A percentile compares a stretch with the other conserved stretches of the same genome.
Evolutionary conservation across 2,113 vertebrate genomes (phyloP).

Genomic region (Isichthys henryi): DNA sequence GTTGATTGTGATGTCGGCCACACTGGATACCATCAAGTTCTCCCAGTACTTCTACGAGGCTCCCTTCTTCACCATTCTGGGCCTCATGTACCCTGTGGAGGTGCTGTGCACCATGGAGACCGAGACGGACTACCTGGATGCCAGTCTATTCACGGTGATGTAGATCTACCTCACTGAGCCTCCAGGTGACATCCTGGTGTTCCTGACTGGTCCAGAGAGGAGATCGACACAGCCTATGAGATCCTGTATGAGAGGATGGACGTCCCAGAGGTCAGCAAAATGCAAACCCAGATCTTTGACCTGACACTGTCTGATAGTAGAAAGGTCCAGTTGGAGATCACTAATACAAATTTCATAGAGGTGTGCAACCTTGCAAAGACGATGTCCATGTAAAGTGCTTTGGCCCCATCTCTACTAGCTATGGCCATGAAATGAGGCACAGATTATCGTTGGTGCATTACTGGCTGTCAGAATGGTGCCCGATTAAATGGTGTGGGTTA

Average conservation of each 20-base stretch:
- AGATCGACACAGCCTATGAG: slow-evolving; percentile 95
- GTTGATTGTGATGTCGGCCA: slow-evolving; percentile 91
- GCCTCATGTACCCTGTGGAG: slow-evolving; percentile 91
- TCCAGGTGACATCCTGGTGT: slow-evolving; percentile 88
- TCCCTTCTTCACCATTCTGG: slow-evolving; percentile 96
- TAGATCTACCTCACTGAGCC: slow-evolving; percentile 94
- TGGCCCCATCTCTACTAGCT: no score
- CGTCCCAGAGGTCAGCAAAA: slow-evolving; percentile 75
- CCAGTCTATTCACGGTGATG: slow-evolving; percentile 91
- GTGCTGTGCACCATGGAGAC: slow-evolving; percentile 92
- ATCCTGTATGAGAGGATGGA: slow-evolving; percentile 71
- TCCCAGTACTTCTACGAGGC: slow-evolving; percentile 98
- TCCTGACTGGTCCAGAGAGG: slow-evolving; percentile 87
- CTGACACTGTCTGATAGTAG: slow-evolving; percentile 91
- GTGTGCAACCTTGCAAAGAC: no score
- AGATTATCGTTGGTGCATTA: no score
- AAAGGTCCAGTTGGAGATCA: slow-evolving; percentile 62
- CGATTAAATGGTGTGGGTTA: no score
- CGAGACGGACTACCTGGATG: slow-evolving; percentile 91
- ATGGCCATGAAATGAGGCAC: no score
- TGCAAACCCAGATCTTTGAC: slow-evolving; percentile 97
- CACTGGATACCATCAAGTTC: slow-evolving; percentile 93
- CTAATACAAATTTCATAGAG: no score
- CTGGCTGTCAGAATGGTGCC: no score
- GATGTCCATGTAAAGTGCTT: no score